Conservation (phyloP, 2,888 invertebrate species). For the Mesochorus sp. region DNA sequence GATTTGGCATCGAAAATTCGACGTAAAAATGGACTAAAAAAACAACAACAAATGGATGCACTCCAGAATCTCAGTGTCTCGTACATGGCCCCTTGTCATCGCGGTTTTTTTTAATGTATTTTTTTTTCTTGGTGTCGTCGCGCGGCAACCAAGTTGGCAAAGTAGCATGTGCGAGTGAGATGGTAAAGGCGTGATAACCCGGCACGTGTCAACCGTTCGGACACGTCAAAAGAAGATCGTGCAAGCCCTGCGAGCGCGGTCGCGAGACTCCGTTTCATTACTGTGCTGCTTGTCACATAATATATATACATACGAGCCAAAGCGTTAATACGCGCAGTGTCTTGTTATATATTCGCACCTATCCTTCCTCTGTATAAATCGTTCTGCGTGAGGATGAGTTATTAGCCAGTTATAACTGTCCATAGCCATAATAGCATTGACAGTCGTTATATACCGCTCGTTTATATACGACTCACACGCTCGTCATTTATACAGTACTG, state of each 20-base stretch:
- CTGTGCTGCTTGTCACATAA: slow-evolving; percentile 20
- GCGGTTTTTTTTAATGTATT: too few species aligned
- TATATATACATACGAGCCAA: neutral
- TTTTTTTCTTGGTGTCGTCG: slow-evolving; percentile 29
- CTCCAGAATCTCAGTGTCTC: too few species aligned
- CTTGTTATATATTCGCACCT: slow-evolving; percentile 9
- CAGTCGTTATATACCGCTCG: slow-evolving; percentile 48
- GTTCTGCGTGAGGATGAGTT: slow-evolving; percentile 4
- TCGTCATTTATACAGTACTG: slow-evolving; percentile 55
- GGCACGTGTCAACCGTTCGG: slow-evolving; percentile 66
- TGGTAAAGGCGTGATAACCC: slow-evolving; percentile 62
- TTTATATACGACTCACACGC: slow-evolving; percentile 52
- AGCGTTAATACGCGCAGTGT: too few species aligned
- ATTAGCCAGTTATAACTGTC: slow-evolving; percentile 64
- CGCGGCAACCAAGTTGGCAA: slow-evolving; percentile 15
- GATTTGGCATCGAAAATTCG: too few species aligned
- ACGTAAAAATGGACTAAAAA: too few species aligned
- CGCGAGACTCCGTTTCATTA: slow-evolving; percentile 36
- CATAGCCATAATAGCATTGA: slow-evolving; percentile 65
- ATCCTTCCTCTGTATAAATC: slow-evolving; percentile 1
- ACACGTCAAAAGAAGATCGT: slow-evolving; percentile 48
- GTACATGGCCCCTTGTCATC: too few species aligned
- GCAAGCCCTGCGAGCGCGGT: slow-evolving; percentile 18
- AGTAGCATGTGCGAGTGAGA: slow-evolving; percentile 48
- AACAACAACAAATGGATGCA: too few species aligned